These are phyloP conservation scores for Petrosia ficiformis DNA, from an alignment of 37 sponge, comb jelly and placozoan species.

Conservation along the genomic window DNA sequence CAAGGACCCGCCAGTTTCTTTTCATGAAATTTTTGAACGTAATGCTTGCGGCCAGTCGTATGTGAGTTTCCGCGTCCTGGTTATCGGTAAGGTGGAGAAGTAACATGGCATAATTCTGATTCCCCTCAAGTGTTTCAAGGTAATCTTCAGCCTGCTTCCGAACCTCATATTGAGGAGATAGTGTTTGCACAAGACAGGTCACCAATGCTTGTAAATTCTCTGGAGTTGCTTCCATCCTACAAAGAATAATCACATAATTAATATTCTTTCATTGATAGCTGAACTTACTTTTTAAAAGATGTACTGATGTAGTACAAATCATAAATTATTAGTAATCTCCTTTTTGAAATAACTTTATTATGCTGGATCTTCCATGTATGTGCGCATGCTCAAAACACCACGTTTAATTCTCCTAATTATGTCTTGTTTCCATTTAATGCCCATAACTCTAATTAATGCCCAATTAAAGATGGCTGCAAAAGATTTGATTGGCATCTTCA, in stretches of 20 bases:
- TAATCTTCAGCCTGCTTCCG: slow-evolving; percentile 86
- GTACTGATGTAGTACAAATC: too few relatives aligned
- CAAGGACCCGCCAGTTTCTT: slow-evolving; percentile 83
- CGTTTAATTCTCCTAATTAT: too few relatives aligned
- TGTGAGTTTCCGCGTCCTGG: slow-evolving; percentile 29
- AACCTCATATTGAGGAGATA: slow-evolving; percentile 55
- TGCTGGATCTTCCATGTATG: too few relatives aligned
- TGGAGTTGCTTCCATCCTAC: slow-evolving; percentile 69
- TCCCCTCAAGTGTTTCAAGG: slow-evolving; percentile 81
- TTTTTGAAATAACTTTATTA: too few relatives aligned
- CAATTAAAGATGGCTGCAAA: slow-evolving; percentile 16
- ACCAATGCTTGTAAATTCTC: slow-evolving; percentile 71
- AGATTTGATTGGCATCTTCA: slow-evolving; percentile 26
- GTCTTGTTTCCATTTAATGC: too few relatives aligned
- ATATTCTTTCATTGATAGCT: too few relatives aligned
- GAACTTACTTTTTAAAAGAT: too few relatives aligned
- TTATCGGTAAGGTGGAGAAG: slow-evolving; percentile 80
- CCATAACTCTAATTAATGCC: too few relatives aligned
- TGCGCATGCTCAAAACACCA: too few relatives aligned
- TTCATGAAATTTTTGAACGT: slow-evolving; percentile 96
- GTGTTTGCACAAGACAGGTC: slow-evolving; percentile 75
- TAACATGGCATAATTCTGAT: slow-evolving; percentile 67
- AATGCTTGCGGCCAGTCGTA: slow-evolving; percentile 79
- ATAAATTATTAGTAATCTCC: too few relatives aligned
- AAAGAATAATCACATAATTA: background rate